Base-by-base conservation (phyloP, 92 coral and sea anemone genomes). In the Pocillopora grandis region DNA sequence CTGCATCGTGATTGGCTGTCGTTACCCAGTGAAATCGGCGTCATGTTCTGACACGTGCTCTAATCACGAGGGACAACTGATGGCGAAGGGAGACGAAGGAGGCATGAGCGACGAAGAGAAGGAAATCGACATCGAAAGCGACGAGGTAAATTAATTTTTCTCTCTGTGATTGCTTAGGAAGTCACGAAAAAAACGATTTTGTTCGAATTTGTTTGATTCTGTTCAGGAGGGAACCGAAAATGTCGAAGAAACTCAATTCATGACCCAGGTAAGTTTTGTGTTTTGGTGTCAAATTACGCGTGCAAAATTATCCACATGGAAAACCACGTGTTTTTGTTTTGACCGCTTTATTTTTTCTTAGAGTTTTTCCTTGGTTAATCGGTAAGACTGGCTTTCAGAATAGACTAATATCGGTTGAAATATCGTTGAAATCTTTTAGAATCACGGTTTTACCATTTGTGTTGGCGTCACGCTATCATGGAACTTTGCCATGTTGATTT, bases 101-200 rank as follows among this genome's bases (percentile, higher is more conserved):
- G 89, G 86, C 88, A 94, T 94, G 98, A 96, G 98, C 89, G 98
- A 95, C 92, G 99, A 96, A 80, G 98, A 94, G 69, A 92, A 92
- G 78, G 98, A 96, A 78, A 89, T 96, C 27, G 99, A 96, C 80
- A 92, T 96, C 71, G 99, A 96, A 92, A 94, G 98, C 87, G 99
- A 96, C 89, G 99, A 96, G 90, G 99, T 96, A 88, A 86, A 86
- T 85, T 72, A 20, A 31, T 76, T 75, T 70, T 56, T 71, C 68
- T 61, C 72, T 62, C 66, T 84, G 36, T 49, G 86, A 87, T 84
- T 62, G 67, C 65, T 77, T 68, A 71, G 70, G 59, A 59, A 58
- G 84, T 85, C 66, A 73, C 79, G 58, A 63, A 79, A 84, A 70
- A 66, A 79, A 84, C 71, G 72, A 77, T 85, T 37, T 75, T 72